A percentile compares a stretch with the other conserved stretches of the same genome.
Conservation (phyloP, 1,140 invertebrate genomes). For the Drosophila sp. region DNA sequence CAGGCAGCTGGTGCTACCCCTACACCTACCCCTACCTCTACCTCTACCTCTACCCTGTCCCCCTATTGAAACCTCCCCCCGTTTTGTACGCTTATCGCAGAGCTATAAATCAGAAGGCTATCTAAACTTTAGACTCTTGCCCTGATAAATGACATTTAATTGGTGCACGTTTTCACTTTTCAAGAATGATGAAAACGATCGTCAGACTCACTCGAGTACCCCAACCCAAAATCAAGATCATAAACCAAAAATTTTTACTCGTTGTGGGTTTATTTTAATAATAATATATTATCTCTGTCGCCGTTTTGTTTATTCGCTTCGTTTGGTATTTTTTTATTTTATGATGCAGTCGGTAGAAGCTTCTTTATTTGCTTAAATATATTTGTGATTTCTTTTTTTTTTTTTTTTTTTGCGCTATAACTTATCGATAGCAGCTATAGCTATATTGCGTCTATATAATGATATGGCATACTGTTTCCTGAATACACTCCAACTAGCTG, state of each 20-base stretch:
- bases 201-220: neutral
- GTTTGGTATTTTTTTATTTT: slow-evolving; percentile 38
- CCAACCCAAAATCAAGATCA: slow-evolving; percentile 11
- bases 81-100: slow-evolving; percentile 59
- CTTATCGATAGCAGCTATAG: slow-evolving; percentile 12
- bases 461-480: slow-evolving; percentile 2
- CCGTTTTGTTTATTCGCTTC: slow-evolving; percentile 7
- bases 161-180: slow-evolving; percentile 65
- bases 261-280: slow-evolving; percentile 3
- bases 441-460: slow-evolving; percentile 22
- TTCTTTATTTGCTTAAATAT: slow-evolving; percentile 48
- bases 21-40: slow-evolving; percentile 1
- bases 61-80: slow-evolving; percentile 18
- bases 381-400: slow-evolving; percentile 26
- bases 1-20: slow-evolving; percentile 1
- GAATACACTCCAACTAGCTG: slow-evolving; percentile 1
- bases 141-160: slow-evolving; percentile 83
- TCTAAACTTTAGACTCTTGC: slow-evolving; percentile 76
- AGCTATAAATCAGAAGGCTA: slow-evolving; percentile 82
- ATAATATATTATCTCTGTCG: slow-evolving; percentile 4
- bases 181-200: slow-evolving; percentile 16
- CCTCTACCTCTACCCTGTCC: neutral
- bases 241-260: slow-evolving; percentile 30
- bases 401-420: slow-evolving; percentile 8
- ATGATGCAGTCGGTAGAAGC: slow-evolving; percentile 49